Evolutionary conservation across 2,888 invertebrate genomes (phyloP).

Genomic region (Trichacis sp.): DNA sequence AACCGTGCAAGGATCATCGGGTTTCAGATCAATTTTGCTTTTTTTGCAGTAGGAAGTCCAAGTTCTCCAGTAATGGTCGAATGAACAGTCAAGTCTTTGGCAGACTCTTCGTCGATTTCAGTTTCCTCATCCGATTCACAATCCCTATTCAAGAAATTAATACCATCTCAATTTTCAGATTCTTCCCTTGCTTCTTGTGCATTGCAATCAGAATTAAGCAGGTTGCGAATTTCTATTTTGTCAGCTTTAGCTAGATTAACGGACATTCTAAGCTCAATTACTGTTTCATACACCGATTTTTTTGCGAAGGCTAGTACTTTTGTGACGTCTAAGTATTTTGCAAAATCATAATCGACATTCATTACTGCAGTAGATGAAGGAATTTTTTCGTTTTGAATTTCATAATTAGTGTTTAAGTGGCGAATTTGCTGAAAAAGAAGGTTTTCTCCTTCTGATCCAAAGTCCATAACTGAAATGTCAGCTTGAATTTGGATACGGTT

Average conservation of each 20-base stretch:
- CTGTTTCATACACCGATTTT: conserved; percentile 7
- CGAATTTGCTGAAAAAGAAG: background rate
- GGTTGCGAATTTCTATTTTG: no score
- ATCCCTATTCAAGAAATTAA: background rate
- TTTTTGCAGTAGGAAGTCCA: background rate
- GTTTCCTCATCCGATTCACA: background rate
- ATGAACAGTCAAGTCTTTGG: conserved; percentile 1
- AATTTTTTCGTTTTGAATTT: no score
- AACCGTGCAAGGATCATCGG: no score
- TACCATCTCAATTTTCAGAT: background rate
- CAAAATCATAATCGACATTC: background rate
- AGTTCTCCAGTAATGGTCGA: no score
- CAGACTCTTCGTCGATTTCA: background rate
- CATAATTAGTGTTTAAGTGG: conserved; percentile 6
- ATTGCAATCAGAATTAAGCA: conserved; percentile 1
- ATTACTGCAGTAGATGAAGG: conserved; percentile 2
- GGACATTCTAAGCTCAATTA: background rate
- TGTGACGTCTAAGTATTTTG: background rate
- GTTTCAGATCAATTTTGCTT: background rate
- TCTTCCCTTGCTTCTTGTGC: background rate
- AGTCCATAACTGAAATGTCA: conserved; percentile 25
- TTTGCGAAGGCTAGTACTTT: background rate
- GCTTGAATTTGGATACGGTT: conserved; percentile 25
- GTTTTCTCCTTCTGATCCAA: conserved; percentile 7
- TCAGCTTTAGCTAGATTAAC: background rate